Percentiles rank a stretch among this genome's conserved stretches.
phyloP scores from a whole-genome alignment of 2,113 vertebrate genomes.

The Carassius gibelio region DNA sequence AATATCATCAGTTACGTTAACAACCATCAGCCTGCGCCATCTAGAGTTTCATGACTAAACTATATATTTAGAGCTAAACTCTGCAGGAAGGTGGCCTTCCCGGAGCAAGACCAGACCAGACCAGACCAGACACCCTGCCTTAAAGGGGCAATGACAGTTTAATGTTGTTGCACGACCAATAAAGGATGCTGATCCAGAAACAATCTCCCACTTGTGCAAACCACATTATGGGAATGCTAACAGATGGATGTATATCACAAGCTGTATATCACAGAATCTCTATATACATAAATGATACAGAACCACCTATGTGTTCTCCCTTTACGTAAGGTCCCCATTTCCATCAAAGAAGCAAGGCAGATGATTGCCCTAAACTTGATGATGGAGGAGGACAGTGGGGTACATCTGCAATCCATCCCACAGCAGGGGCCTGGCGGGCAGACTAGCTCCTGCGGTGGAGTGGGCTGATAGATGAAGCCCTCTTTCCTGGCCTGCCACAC shows the following conservation, averaged over 20 bases:
- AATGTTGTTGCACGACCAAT: background rate
- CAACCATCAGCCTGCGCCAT: too few species aligned
- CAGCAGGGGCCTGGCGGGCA: slow-evolving; percentile 57
- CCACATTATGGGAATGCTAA: background rate
- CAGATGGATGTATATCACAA: background rate
- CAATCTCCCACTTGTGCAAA: background rate
- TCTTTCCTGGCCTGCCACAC: slow-evolving; percentile 61
- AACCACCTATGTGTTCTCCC: background rate
- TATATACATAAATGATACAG: background rate
- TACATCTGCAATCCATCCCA: slow-evolving; percentile 62
- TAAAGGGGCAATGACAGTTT: background rate
- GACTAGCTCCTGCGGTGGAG: slow-evolving; percentile 46
- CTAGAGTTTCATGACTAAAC: too few species aligned
- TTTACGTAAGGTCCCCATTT: background rate
- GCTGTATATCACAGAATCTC: background rate
- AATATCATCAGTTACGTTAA: too few species aligned
- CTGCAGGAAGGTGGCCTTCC: background rate
- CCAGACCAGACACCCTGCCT: background rate
- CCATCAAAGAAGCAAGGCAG: slow-evolving; percentile 60
- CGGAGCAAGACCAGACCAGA: background rate
- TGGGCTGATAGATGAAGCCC: slow-evolving; percentile 69
- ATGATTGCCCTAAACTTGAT: slow-evolving; percentile 69
- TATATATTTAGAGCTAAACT: background rate
- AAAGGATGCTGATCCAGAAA: background rate
- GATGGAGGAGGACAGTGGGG: slow-evolving; percentile 61